Evolutionary conservation across 2,888 invertebrate genomes (phyloP).

Genomic region (Phortica magna): DNA sequence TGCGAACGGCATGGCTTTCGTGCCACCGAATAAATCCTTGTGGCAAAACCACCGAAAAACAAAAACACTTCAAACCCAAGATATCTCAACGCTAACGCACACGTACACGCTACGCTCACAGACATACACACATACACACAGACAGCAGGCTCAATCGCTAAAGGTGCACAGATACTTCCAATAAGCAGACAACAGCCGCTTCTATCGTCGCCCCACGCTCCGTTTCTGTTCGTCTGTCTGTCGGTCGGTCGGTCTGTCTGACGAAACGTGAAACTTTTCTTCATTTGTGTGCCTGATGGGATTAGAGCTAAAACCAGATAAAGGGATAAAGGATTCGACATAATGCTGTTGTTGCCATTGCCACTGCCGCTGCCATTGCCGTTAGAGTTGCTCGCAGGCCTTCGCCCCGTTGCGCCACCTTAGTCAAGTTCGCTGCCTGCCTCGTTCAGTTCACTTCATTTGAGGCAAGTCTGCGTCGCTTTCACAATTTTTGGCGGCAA

Average conservation of each 20-base stretch:
- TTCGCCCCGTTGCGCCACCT: slow-evolving; percentile 1
- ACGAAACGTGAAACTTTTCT: slow-evolving; percentile 72
- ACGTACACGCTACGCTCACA: slow-evolving; percentile 24
- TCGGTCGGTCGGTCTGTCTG: slow-evolving; percentile 39
- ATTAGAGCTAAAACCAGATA: slow-evolving; percentile 79
- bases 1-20: neutral
- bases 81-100: slow-evolving; percentile 53
- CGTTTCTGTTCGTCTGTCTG: too few species aligned
- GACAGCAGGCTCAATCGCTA: slow-evolving; percentile 11
- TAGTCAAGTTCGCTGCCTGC: neutral
- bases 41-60: slow-evolving; percentile 32
- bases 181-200: neutral
- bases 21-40: slow-evolving; percentile 15
- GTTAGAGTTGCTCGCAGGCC: slow-evolving; percentile 13
- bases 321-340: slow-evolving; percentile 78
- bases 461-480: slow-evolving; percentile 18
- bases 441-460: slow-evolving; percentile 10
- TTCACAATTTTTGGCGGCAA: slow-evolving; percentile 67
- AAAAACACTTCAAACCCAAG: slow-evolving; percentile 56
- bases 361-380: slow-evolving; percentile 31
- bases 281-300: slow-evolving; percentile 77
- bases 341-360: slow-evolving; percentile 60
- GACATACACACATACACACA: slow-evolving; percentile 26
- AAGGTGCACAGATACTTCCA: neutral
- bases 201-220: too few species aligned